phyloP scores from a whole-genome alignment of 2,797 vertebrate species.

The Macroramphosus scolopax region DNA sequence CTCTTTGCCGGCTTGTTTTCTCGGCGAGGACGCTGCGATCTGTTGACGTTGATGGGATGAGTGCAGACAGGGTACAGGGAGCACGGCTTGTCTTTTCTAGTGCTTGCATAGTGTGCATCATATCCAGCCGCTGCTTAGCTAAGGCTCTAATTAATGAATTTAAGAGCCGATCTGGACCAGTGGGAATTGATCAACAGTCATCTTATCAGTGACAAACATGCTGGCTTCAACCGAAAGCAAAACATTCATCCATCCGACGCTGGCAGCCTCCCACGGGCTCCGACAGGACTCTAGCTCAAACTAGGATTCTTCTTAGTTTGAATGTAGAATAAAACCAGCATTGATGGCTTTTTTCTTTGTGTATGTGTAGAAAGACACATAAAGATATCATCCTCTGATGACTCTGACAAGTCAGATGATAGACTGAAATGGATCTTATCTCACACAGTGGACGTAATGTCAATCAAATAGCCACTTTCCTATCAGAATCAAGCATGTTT shows the following conservation, averaged over 20 bases:
- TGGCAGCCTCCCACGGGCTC: too few species aligned
- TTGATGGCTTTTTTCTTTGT: too few species aligned
- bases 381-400: neutral
- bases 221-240: constrained; percentile 25
- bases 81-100: constrained; percentile 77
- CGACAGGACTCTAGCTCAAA: too few species aligned
- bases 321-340: too few species aligned
- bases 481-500: neutral
- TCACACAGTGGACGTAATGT: constrained; percentile 12
- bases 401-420: neutral
- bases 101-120: constrained; percentile 75
- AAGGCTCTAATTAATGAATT: constrained; percentile 69
- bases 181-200: constrained; percentile 68
- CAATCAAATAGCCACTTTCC: neutral
- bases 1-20: constrained; percentile 70
- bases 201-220: constrained; percentile 42
- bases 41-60: constrained; percentile 74
- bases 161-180: constrained; percentile 63
- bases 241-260: constrained; percentile 13
- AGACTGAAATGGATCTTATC: constrained; percentile 12
- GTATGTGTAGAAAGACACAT: too few species aligned
- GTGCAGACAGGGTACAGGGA: constrained; percentile 74
- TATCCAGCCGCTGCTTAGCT: constrained; percentile 54
- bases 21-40: constrained; percentile 46
- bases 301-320: neutral